Base-by-base conservation (phyloP, 1,140 invertebrate genomes). In the Diorhabda elongata region DNA sequence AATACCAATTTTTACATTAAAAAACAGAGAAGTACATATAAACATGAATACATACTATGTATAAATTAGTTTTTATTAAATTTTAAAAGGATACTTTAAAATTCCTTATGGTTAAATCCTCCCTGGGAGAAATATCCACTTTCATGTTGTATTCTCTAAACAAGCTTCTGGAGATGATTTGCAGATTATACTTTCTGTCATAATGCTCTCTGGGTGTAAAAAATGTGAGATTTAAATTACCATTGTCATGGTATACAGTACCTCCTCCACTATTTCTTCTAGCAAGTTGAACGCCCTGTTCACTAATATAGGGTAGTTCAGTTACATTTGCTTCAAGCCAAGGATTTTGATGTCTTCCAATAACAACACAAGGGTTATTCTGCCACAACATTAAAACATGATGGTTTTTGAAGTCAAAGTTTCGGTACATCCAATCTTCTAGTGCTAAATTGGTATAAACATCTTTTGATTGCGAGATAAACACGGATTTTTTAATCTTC, bases 271-370 rank as follows among this genome's bases (percentile, higher is more conserved):
- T 98, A 76, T 95, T 94, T 26, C 97, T 85, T 63, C 97, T 85
- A 1, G 91, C 97, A 11, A 98, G 74, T 2, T 86, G 80, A 59
- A 97, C 87, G 11, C 87, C 87, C 42, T 85, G 82, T 45, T 88
- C 84, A 60, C 85, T 79, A 41, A 91, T 74, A 45, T 83, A 84
- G 3, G 87, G 82, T 65, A 82, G 71, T 42, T 71, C 67, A 8
- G 71, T 56, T 0, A 94, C 80, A 79, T 98, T 93, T 2, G 91
- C 89, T 82, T 99, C 97, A 26, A 91, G 79, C 91, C 96, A 99
- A 2, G 96, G 95, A 83, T 99, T 99, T 81, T 99, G 97, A 83
- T 98, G 94, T 56, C 94, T 85, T 2, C 98, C 98, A 78, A 99
- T 92, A 0, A 99, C 96, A 61, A 99, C 92, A 79, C 93, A 92